Percentiles rank a stretch among this genome's conserved stretches.
Conservation (phyloP, 2,888 invertebrate genomes). For the Erebia palarica region DNA sequence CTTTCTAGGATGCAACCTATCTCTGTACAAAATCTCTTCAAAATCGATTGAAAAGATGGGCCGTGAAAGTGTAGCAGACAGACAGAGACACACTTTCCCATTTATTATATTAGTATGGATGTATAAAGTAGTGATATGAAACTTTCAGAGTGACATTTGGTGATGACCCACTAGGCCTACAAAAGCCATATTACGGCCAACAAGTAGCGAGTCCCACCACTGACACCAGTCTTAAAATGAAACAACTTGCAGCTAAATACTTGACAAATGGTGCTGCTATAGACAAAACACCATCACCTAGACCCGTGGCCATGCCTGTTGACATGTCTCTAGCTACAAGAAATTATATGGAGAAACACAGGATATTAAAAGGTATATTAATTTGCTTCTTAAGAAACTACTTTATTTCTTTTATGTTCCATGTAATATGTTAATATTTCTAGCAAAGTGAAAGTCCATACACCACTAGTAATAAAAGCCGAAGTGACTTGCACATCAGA, state of each 20-base stretch:
- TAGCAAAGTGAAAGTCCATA: too few species aligned
- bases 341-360: constrained; percentile 87
- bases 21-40: too few species aligned
- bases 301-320: constrained; percentile 44
- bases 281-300: constrained; percentile 42
- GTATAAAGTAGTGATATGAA: background rate
- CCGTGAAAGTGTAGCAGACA: too few species aligned
- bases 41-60: too few species aligned
- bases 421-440: too few species aligned
- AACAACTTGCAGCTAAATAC: constrained; percentile 76
- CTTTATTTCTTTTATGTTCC: too few species aligned
- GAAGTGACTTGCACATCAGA: too few species aligned
- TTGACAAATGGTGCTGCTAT: constrained; percentile 49
- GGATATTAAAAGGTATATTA: constrained; percentile 76
- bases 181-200: constrained; percentile 51
- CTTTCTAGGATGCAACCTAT: too few species aligned
- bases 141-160: constrained; percentile 72
- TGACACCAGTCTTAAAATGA: constrained; percentile 78
- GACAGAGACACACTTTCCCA: too few species aligned
- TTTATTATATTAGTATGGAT: too few species aligned
- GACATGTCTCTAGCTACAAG: constrained; percentile 88
- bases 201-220: constrained; percentile 45
- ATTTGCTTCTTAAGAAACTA: constrained; percentile 2
- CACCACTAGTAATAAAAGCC: too few species aligned
- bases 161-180: constrained; percentile 62